Evolutionary conservation across 2,888 invertebrate species (phyloP).

Genomic region (Sepioteuthis lessoniana): DNA sequence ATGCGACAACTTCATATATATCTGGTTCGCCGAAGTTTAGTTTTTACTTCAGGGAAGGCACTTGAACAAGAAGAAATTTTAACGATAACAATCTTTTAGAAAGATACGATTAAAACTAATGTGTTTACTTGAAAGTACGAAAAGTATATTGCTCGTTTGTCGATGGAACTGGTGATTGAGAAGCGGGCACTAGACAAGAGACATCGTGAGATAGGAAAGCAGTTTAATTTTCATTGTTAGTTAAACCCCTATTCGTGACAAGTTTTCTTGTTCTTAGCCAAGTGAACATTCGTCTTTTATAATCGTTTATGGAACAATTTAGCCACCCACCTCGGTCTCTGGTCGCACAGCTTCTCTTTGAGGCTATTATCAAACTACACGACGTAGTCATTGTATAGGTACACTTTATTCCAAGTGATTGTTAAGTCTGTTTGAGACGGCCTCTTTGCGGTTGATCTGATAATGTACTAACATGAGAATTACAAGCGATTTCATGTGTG

Average conservation of each 20-base stretch:
- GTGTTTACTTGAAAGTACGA: background rate
- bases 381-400: background rate
- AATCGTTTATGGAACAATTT: constrained; percentile 2
- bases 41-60: background rate
- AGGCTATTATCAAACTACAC: constrained; percentile 16
- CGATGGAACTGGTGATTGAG: background rate
- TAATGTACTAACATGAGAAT: constrained; percentile 16
- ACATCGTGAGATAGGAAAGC: background rate
- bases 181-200: background rate
- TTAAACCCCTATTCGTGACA: constrained; percentile 25
- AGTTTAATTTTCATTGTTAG: constrained; percentile 13
- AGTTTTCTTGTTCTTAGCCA: background rate
- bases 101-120: background rate
- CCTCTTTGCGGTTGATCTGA: constrained; percentile 25
- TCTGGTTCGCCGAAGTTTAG: background rate
- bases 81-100: background rate
- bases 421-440: constrained; percentile 33
- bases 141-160: background rate
- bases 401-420: background rate
- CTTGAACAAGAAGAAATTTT: background rate
- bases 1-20: background rate
- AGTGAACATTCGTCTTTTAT: background rate
- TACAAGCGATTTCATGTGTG: constrained; percentile 6
- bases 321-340: background rate
- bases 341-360: background rate